Conservation (phyloP, 2,113 vertebrate species). For the Cervus canadensis region DNA sequence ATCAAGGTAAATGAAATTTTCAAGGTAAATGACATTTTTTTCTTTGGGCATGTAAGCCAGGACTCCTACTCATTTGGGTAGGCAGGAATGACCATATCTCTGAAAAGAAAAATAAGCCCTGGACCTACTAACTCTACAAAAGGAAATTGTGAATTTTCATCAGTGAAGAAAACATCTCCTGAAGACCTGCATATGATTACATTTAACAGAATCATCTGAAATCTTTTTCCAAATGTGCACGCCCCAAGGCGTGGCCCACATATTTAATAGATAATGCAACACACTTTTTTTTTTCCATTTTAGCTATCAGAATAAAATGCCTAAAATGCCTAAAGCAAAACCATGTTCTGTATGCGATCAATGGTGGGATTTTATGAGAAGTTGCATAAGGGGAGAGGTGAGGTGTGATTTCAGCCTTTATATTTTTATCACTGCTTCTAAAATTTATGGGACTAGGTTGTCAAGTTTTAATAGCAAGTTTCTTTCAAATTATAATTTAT, state of each 20-base stretch:
- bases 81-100: not conserved
- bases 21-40: not conserved
- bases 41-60: not conserved
- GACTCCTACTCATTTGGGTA: not conserved
- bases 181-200: not conserved
- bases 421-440: not conserved
- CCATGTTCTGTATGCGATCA: not conserved
- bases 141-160: conserved; percentile 4
- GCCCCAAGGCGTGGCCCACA: not conserved
- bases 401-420: not conserved
- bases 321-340: not conserved
- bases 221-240: not conserved
- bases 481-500: not conserved
- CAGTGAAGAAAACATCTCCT: not conserved
- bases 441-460: not conserved
- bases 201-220: not conserved
- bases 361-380: not conserved
- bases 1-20: not conserved
- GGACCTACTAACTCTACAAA: not conserved
- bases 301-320: not conserved
- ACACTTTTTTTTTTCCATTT: not conserved
- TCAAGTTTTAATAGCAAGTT: not conserved
- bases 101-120: not conserved
- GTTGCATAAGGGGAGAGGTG: not conserved
- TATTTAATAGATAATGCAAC: not conserved